Base-by-base conservation (phyloP, 2,113 vertebrate species). In the Leptodactylus fuscus region DNA sequence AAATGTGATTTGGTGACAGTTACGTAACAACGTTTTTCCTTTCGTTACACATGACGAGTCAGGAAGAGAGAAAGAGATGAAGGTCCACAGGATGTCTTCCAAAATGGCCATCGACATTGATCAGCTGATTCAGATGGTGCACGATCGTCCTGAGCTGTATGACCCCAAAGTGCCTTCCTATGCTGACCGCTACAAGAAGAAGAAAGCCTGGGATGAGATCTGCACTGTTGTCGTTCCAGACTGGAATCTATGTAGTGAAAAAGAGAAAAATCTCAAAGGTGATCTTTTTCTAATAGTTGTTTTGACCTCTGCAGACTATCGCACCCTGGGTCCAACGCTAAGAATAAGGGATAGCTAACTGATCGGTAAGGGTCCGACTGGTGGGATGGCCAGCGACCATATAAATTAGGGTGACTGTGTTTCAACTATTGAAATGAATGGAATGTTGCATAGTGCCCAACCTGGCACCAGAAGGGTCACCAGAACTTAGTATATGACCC, bases 131-230 rank as follows among this genome's bases (percentile, higher is more conserved):
- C 81, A 67, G 32, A 53, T 71, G 65, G 81, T 82, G 67, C 81
- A 82, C 12, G 65, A 82, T 29, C 62, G 81, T 5, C 81, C 81
- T 10, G 81, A 69, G 48, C 67, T 82, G 11, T 82, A 71, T 22
- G 60, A 82, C 81, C 65, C 65, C 65, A 71, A 69, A 71, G 48
- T 51, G 8, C 81, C 81, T 70, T 69, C 65, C 67, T 82, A 82
- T 20, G 81, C 65, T 1, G 81, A 82, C 32, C 32, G 67, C 32
- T 82, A 82, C 65, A 82, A 82, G 34, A 82, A 82, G 81, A 82
- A 69, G 48, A 82, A 71, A 38, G 48, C 67, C 6, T 82, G 81
- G 81, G 65, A 82, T 34, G 81, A 82, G 60, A 70, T 82, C 62
- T 82, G 81, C 32, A 15, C 46, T 5, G 32, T 53, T 13, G 44